phyloP scores from a whole-genome alignment of 2,888 invertebrate species.

The Caenorhabditis panamensis region DNA sequence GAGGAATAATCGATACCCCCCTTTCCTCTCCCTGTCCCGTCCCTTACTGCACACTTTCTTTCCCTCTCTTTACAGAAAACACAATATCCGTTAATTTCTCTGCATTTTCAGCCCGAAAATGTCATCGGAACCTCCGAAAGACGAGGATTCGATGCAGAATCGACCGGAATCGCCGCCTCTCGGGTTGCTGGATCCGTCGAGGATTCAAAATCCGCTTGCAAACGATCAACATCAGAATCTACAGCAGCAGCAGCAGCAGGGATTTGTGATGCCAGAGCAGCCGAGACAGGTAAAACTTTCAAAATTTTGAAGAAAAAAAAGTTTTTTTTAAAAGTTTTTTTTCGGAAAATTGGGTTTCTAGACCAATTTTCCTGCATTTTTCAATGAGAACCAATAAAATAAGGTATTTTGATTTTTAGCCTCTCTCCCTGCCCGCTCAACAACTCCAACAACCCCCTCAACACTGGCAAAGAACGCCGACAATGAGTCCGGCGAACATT shows the following conservation, averaged over 20 bases:
- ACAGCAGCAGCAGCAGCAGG: conserved; percentile 11
- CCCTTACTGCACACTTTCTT: too few species aligned
- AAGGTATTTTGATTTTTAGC: too few species aligned
- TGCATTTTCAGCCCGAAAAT: not conserved
- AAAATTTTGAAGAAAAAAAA: too few species aligned
- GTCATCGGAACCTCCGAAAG: conserved; percentile 13
- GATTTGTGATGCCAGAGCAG: conserved; percentile 60
- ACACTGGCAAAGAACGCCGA: conserved; percentile 54
- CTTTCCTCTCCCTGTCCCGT: too few species aligned
- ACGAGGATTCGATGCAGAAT: conserved; percentile 21
- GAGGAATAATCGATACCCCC: too few species aligned
- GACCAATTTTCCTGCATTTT: not conserved
- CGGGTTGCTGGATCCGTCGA: conserved; percentile 51
- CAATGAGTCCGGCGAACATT: conserved; percentile 51
- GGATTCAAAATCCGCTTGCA: conserved; percentile 58
- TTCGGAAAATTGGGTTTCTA: too few species aligned
- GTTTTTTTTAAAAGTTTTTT: too few species aligned
- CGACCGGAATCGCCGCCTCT: conserved; percentile 55
- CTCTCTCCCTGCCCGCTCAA: not conserved
- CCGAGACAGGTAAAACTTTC: too few species aligned
- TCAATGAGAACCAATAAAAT: too few species aligned
- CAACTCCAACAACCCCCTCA: conserved; percentile 10
- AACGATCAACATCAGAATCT: conserved; percentile 34
- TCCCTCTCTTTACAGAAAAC: too few species aligned
- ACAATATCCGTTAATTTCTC: too few species aligned